These are phyloP conservation scores for Siniperca knerii DNA, from an alignment of 2,113 vertebrate genomes.

Conservation along the genomic window DNA sequence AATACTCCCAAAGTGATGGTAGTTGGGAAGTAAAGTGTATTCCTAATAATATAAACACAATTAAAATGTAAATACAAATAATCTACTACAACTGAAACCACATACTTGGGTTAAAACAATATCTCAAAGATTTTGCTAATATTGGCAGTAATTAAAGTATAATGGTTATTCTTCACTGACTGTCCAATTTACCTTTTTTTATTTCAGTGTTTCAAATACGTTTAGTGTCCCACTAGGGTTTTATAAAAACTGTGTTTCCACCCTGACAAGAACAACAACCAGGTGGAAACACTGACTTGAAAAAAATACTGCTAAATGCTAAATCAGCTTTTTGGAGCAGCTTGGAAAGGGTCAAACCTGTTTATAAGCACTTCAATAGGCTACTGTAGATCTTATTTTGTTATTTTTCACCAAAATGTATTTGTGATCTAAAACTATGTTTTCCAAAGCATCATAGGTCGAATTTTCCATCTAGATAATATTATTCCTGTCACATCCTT, in stretches of 20 bases:
- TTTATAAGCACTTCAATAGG: not conserved
- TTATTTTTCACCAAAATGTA: not conserved
- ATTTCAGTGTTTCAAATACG: not conserved
- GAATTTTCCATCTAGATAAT: not conserved
- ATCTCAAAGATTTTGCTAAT: not conserved
- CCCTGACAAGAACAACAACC: not conserved
- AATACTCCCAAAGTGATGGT: not conserved
- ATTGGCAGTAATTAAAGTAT: not conserved
- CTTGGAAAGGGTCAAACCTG: not conserved
- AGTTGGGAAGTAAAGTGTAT: not conserved
- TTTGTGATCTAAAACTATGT: not conserved
- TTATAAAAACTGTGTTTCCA: not conserved
- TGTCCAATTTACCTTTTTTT: not conserved
- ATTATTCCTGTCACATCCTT: conserved; percentile 9
- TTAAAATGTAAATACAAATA: conserved; percentile 2
- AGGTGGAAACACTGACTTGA: not conserved
- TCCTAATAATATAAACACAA: not conserved
- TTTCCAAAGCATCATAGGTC: not conserved
- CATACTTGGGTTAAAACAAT: not conserved
- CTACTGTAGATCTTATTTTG: not conserved
- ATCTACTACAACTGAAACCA: not conserved
- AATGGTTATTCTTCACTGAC: not conserved
- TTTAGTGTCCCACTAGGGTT: not conserved
- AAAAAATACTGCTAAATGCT: not conserved
- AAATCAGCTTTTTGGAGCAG: not conserved